Base-by-base conservation (phyloP, 1,140 invertebrate species). In the Trichonephila clavata region DNA sequence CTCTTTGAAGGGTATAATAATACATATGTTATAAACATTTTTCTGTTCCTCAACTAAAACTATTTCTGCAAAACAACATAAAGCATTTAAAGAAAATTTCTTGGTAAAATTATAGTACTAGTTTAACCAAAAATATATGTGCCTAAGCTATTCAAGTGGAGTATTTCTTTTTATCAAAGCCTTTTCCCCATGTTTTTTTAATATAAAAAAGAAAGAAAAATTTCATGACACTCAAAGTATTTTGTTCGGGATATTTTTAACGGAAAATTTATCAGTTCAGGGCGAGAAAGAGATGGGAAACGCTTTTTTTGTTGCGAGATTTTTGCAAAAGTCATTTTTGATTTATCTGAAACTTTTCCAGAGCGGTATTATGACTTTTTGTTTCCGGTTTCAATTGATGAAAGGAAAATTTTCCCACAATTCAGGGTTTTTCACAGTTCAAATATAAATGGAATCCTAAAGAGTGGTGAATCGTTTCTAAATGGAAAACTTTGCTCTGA, bases 301-400 rank as follows among this genome's bases (percentile, higher is more conserved):
- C n/a, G 20, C 8, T 59, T 83, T 59, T 39, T 83, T 20, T 13
- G 21, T 83, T 83, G 18, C 81, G 50, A 24, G 21, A 57, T 24
- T 83, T 83, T 59, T n/a, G 81, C 7, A 5, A 83, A 77, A 83
- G 24, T 59, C 81, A 24, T 57, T 83, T 83, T 83, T 83, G 81
- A 59, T 83, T 83, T 83, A 20, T 83, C 21, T 57, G 7, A 59
- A 43, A 39, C 7, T 10, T 63, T 20, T 18, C 61, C 14, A 6
- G 14, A 77, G 2, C 6, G 43, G 50, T 24, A 13, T 83, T 57
- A 83, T 1, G 20, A 59, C 43, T 59, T 77, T 83, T 83, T 13
- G 3, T 83, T 83, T 83, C 43, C 1, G 14, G n/a, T 21, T 3
- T 2, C 16, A 83, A 39, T 18, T 24, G n/a, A 24, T 57, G 63